These are phyloP conservation scores for Cerastoderma edule DNA, from an alignment of 2,888 invertebrate genomes.

Conservation along the genomic window DNA sequence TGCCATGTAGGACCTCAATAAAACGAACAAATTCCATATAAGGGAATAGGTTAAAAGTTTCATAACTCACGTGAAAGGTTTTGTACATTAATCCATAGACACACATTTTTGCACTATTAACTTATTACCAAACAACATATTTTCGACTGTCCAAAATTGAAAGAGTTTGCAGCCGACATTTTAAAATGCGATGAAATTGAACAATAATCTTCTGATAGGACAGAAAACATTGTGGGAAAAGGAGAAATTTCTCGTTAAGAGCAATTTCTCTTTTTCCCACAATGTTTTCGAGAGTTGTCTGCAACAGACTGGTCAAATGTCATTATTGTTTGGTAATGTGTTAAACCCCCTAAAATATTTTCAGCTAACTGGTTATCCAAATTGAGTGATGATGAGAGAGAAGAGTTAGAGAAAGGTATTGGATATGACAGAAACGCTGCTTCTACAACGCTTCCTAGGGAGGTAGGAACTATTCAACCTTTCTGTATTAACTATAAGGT, in stretches of 20 bases:
- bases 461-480: slow-evolving; percentile 53
- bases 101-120: background rate
- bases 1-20: no score
- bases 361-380: slow-evolving; percentile 85
- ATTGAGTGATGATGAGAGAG: slow-evolving; percentile 88
- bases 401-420: slow-evolving; percentile 87
- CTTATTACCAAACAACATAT: no score
- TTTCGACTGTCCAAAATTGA: no score
- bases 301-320: no score
- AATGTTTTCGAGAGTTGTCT: slow-evolving; percentile 6
- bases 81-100: background rate
- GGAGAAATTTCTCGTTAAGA: background rate
- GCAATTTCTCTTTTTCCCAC: slow-evolving; percentile 11
- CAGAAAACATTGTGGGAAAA: slow-evolving; percentile 11
- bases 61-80: no score
- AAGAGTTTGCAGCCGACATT: no score
- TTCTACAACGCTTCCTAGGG: slow-evolving; percentile 66
- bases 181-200: no score
- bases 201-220: no score
- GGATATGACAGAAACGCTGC: slow-evolving; percentile 86
- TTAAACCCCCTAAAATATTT: background rate
- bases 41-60: no score
- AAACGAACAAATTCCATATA: no score
- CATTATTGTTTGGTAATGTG: no score
- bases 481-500: background rate